Base-by-base conservation (phyloP, 2,888 invertebrate species). In the Caenorhabditis japonica region DNA sequence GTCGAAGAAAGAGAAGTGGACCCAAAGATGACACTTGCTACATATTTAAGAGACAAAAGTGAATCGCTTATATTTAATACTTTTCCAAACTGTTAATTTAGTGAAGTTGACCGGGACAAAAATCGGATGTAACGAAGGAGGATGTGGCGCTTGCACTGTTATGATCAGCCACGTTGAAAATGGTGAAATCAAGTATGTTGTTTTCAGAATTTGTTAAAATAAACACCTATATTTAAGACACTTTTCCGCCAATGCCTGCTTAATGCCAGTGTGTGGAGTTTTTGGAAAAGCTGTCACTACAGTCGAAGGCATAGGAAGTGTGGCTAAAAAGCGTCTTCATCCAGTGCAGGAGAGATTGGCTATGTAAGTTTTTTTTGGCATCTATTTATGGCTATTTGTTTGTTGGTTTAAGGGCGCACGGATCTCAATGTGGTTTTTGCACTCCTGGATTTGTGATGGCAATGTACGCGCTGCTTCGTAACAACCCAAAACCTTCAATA, bases 381-480 rank as follows among this genome's bases (percentile, higher is more conserved):
- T 34, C 15, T 10, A 53, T 27, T 17, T 10, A n/a, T n/a, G n/a
- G n/a, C n/a, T n/a, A n/a, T n/a, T 30, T 7, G 30, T 30, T 30
- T 10, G 5, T 5, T 10, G 33, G 56, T 56, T 72, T 41, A 60
- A 85, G 85, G 70, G 91, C 94, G 0, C 95, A 96, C 86, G 96
- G 96, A 0, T 94, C 95, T 0, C 96, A 96, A 88, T 96, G 96
- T 87, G 95, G 95, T 0, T 95, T 94, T 88, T 95, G 95, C 84
- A 95, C 95, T 0, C 95, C 95, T 0, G 96, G 96, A 27, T 94
- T 97, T 75, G 94, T 97, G 0, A 97, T 97, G 96, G 95, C 95
- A 0, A 94, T 96, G 94, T 96, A 95, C 85, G 91, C 94, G 0
- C 89, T 96, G 41, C 89, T 96, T 0, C 90, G 96, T 84, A 93